These are phyloP conservation scores for Pseudomugil gertrudae DNA, from an alignment of 2,797 vertebrate species.

Conservation along the genomic window DNA sequence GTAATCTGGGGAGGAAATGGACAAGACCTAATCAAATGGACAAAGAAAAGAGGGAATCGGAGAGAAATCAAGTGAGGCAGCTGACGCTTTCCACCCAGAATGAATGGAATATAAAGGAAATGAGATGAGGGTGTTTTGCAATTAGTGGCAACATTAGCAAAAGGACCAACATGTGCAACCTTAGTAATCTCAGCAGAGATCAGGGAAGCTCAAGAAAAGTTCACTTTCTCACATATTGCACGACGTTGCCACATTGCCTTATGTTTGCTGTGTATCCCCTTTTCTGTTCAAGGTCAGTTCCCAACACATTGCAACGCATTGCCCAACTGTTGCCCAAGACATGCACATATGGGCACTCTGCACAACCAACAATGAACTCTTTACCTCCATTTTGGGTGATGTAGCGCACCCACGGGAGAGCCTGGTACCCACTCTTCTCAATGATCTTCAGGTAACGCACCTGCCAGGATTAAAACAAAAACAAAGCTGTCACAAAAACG, in stretches of 20 bases:
- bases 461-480: constrained; percentile 47
- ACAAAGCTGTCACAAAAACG: background rate
- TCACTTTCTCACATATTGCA: constrained; percentile 75
- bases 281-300: constrained; percentile 70
- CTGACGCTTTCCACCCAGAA: constrained; percentile 72
- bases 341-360: constrained; percentile 62
- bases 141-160: constrained; percentile 76
- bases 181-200: constrained; percentile 45
- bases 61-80: constrained; percentile 65
- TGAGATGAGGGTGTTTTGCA: constrained; percentile 79
- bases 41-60: constrained; percentile 66
- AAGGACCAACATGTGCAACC: constrained; percentile 74
- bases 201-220: constrained; percentile 50
- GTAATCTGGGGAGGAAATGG: constrained; percentile 86
- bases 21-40: constrained; percentile 80
- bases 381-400: constrained; percentile 93
- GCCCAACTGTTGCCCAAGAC: constrained; percentile 82
- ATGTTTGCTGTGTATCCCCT: constrained; percentile 71
- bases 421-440: constrained; percentile 87
- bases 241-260: constrained; percentile 74
- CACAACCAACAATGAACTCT: constrained; percentile 33
- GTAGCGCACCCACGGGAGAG: constrained; percentile 86
- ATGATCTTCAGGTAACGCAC: constrained; percentile 88
- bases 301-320: constrained; percentile 73
- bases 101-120: constrained; percentile 74